Evolutionary conservation across 2,113 vertebrate genomes (phyloP).

Genomic region (Uropsilus gracilis): DNA sequence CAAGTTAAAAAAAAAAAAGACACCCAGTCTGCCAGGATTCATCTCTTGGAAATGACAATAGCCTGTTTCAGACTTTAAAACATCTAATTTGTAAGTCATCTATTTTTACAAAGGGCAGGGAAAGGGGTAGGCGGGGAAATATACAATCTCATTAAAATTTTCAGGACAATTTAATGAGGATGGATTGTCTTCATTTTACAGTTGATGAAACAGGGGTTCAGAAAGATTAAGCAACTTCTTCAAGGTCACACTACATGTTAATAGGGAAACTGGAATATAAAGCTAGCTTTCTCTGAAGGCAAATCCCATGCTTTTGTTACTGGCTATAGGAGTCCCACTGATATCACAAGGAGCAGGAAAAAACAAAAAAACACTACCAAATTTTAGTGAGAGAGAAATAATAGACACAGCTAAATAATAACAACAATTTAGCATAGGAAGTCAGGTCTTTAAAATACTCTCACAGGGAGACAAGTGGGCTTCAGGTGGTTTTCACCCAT

Average conservation of each 20-base stretch:
- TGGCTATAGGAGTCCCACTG: not conserved
- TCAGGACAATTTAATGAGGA: conserved; percentile 55
- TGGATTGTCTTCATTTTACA: conserved; percentile 55
- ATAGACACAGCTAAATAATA: not conserved
- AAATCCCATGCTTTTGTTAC: not conserved
- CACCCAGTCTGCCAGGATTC: conserved; percentile 38
- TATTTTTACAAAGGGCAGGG: conserved; percentile 60
- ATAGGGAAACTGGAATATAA: not conserved
- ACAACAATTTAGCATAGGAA: not conserved
- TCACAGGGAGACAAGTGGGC: not conserved
- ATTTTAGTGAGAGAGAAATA: not conserved
- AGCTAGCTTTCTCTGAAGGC: not conserved
- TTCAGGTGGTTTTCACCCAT: not conserved
- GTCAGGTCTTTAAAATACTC: not conserved
- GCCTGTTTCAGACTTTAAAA: conserved; percentile 57
- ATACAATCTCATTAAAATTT: conserved; percentile 60
- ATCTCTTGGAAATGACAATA: conserved; percentile 68
- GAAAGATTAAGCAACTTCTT: conserved; percentile 47
- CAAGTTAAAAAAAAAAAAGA: not conserved
- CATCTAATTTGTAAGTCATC: conserved; percentile 59
- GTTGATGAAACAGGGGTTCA: conserved; percentile 23
- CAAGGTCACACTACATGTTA: conserved; percentile 42
- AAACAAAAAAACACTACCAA: not conserved
- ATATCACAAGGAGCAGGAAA: not conserved
- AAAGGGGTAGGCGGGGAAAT: not conserved